Evolutionary conservation across 2,888 invertebrate species (phyloP).

Genomic region (Pachymerium ferrugineum): DNA sequence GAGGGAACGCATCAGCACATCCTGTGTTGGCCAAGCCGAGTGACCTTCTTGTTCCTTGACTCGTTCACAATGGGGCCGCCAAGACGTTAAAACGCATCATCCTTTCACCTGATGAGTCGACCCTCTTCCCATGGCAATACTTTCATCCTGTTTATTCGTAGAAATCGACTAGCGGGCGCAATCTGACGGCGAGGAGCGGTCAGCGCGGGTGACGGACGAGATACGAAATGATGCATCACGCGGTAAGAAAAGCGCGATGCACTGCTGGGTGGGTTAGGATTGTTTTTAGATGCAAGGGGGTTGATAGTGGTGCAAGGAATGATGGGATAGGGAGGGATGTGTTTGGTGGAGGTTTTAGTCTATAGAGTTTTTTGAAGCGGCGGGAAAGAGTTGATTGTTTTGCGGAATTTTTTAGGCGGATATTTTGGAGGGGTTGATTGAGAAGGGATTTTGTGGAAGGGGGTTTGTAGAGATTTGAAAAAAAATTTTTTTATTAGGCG

Average conservation of each 20-base stretch:
- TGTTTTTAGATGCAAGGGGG: not conserved
- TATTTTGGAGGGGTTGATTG: too few relatives aligned
- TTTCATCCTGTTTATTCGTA: not conserved
- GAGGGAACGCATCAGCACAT: constrained; percentile 13
- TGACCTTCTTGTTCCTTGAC: constrained; percentile 8
- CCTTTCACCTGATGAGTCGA: not conserved
- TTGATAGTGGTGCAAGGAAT: not conserved
- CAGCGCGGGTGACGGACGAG: too few relatives aligned
- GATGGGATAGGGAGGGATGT: not conserved
- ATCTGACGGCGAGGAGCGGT: too few relatives aligned
- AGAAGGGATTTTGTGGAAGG: too few relatives aligned
- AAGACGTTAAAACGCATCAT: not conserved
- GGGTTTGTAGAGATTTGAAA: too few relatives aligned
- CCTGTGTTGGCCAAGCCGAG: constrained; percentile 13
- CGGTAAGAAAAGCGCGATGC: not conserved
- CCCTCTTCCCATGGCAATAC: not conserved
- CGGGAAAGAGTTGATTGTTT: too few relatives aligned
- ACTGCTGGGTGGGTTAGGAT: too few relatives aligned
- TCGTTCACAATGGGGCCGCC: constrained; percentile 13
- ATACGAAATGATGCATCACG: not conserved
- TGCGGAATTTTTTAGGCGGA: too few relatives aligned
- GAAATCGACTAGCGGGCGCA: not conserved
- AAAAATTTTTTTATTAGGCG: too few relatives aligned
- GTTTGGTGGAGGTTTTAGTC: not conserved
- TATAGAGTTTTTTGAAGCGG: too few relatives aligned